phyloP scores from a whole-genome alignment of 2,888 invertebrate genomes.

The Lepidocyrtoides sp. region DNA sequence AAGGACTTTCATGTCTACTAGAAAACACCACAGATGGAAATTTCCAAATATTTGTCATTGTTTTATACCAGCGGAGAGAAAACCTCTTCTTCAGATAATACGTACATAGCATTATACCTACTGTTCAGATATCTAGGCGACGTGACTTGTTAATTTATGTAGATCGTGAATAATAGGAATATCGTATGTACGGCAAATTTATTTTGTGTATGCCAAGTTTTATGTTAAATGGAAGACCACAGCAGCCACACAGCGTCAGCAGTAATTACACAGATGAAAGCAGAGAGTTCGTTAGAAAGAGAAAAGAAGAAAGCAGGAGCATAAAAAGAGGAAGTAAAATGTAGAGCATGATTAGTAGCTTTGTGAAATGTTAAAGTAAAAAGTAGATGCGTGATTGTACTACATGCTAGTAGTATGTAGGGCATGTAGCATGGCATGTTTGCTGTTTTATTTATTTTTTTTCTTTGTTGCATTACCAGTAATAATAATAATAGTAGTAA shows the following conservation, averaged over 20 bases:
- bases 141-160: background rate
- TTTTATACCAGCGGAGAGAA: too few species aligned
- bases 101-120: too few species aligned
- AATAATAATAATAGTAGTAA: constrained; percentile 2
- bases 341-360: constrained; percentile 24
- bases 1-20: too few species aligned
- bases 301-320: constrained; percentile 21
- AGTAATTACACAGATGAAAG: background rate
- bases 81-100: too few species aligned
- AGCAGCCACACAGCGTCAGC: background rate
- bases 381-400: background rate
- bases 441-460: background rate
- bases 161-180: background rate
- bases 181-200: background rate
- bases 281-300: background rate
- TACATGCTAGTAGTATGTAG: constrained; percentile 2
- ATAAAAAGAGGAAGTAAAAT: constrained; percentile 38
- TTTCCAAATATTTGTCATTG: too few species aligned
- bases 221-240: constrained; percentile 6
- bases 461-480: constrained; percentile 9
- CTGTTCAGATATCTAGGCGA: too few species aligned
- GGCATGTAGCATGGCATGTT: background rate
- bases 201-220: background rate
- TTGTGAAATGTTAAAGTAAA: background rate
- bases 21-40: too few species aligned